These are phyloP conservation scores for Lepus americanus DNA, from an alignment of 2,113 vertebrate genomes.

Conservation along the genomic window DNA sequence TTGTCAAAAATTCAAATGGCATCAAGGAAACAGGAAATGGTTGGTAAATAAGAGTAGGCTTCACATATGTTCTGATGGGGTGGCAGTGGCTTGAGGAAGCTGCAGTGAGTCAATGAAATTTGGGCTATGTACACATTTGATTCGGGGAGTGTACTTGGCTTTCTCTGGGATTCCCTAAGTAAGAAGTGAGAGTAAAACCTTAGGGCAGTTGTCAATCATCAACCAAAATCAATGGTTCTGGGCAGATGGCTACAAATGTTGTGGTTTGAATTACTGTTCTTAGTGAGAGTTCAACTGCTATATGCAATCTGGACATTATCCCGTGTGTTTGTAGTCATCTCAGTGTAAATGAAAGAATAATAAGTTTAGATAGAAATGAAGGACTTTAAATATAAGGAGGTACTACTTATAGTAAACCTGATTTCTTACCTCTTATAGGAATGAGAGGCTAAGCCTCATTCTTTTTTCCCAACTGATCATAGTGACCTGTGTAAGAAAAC, in stretches of 20 bases:
- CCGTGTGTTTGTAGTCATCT: not conserved
- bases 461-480: not conserved
- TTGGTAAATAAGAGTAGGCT: not conserved
- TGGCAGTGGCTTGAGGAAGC: not conserved
- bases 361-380: not conserved
- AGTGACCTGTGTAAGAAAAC: not conserved
- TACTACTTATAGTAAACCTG: not conserved
- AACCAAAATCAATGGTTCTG: not conserved
- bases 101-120: not conserved
- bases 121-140: not conserved
- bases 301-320: not conserved
- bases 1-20: not conserved
- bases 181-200: not conserved
- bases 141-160: not conserved
- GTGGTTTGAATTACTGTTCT: not conserved
- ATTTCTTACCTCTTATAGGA: not conserved
- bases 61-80: not conserved
- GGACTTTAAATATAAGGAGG: not conserved
- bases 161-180: not conserved
- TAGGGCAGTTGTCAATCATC: not conserved
- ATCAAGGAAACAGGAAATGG: not conserved
- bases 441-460: not conserved
- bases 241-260: not conserved
- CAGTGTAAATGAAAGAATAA: not conserved
- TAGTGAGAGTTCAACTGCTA: not conserved